These are phyloP conservation scores for Phortica magna DNA, from an alignment of 2,888 invertebrate species.

Conservation along the genomic window DNA sequence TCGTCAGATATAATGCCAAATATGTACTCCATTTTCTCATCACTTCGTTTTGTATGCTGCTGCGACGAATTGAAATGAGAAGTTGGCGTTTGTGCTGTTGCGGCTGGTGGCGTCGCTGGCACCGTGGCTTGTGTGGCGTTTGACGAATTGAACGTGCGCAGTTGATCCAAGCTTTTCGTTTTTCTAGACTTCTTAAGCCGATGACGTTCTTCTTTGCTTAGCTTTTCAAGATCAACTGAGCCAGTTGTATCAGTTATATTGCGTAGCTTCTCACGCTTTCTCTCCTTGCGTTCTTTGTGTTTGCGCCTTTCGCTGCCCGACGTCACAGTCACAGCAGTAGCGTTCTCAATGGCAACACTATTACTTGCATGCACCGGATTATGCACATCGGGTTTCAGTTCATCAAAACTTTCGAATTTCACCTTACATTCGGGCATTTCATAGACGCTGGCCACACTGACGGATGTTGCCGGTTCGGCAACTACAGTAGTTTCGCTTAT, in stretches of 20 bases:
- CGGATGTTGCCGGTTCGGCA: background rate
- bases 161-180: constrained; percentile 71
- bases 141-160: constrained; percentile 55
- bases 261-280: constrained; percentile 75
- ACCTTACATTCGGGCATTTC: constrained; percentile 49
- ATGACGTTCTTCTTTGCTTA: constrained; percentile 78
- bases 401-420: constrained; percentile 79
- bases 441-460: constrained; percentile 40
- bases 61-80: constrained; percentile 22
- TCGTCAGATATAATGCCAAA: constrained; percentile 92
- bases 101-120: constrained; percentile 26
- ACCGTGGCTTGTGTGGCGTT: constrained; percentile 42
- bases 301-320: constrained; percentile 71
- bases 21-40: constrained; percentile 93
- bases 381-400: constrained; percentile 77
- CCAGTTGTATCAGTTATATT: constrained; percentile 61
- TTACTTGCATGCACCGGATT: constrained; percentile 14
- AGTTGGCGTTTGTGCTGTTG: constrained; percentile 11
- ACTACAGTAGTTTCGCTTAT: constrained; percentile 35
- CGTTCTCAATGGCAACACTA: background rate
- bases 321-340: background rate
- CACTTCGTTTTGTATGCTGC: constrained; percentile 81
- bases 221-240: constrained; percentile 65
- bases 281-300: constrained; percentile 77
- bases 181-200: constrained; percentile 81